Base-by-base conservation (phyloP, 2,113 vertebrate genomes). In the Phyllostomus discolor region DNA sequence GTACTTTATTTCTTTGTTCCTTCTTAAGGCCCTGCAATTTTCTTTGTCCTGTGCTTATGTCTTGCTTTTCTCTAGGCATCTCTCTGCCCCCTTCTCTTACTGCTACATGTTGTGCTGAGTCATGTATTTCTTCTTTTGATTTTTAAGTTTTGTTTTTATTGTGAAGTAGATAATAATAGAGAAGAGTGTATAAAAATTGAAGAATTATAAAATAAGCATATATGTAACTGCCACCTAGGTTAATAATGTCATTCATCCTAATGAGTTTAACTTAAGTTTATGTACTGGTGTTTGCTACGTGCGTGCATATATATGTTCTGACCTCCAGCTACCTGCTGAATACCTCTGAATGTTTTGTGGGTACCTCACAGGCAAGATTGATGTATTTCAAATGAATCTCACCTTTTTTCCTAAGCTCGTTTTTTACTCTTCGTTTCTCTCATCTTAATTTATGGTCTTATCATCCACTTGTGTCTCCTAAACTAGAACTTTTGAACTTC, bases 61-160 rank as follows among this genome's bases (percentile, higher is more conserved):
- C 17, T 4, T 38, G 3, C 54, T 83, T 95, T 70, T 83, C n/a
- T 78, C 48, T 1, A 7, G 48, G 35, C 35, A 5, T 54, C 73
- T 92, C 10, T 85, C 10, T 69, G 35, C 26, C 31, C 6, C 8
- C 8, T 69, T 38, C 31, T 94, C 26, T 7, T 38, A 0, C 19
- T 46, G 33, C 3, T 59, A 4, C 15, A 12, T 67, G 28, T 22
- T 41, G 15, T 54, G 67, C 46, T 59, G 46, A 41, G 15, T 80
- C 19, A 35, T 82, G 10, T 76, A 17, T 9, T 90, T 41, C 12
- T 76, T 66, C 35, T 90, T 93, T 82, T 72, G 24, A 76, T 64
- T 70, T 94, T 88, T 66, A 73, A 46, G 10, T 66, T 97, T 90
- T 22, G 3, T 59, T 92, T 96, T 95, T 92, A 76, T 66, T 88